These are phyloP conservation scores for Morelia viridis DNA, from an alignment of 2,797 vertebrate genomes.

Conservation along the genomic window DNA sequence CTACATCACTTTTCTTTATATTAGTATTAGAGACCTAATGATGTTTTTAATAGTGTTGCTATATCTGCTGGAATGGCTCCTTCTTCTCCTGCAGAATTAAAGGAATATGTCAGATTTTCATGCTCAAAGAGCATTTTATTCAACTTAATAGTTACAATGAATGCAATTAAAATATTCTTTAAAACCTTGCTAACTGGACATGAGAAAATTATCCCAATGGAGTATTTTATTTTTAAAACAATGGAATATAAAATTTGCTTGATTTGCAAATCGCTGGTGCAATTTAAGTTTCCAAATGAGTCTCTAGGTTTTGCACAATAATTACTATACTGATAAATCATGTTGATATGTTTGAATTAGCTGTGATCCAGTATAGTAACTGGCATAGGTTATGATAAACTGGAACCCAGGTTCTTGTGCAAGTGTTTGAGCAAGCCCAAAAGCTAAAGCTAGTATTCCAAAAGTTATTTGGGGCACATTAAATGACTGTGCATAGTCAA, in stretches of 20 bases:
- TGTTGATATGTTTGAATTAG: not conserved
- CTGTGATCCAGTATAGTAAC: not conserved
- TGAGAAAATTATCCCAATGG: not conserved
- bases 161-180: not conserved
- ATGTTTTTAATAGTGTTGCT: slow-evolving; percentile 89
- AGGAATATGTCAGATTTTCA: slow-evolving; percentile 1
- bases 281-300: not conserved
- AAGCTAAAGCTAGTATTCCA: not conserved
- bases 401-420: no score
- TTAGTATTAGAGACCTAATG: slow-evolving; percentile 85
- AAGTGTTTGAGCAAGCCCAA: not conserved
- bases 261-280: not conserved
- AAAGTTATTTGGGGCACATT: not conserved
- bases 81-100: slow-evolving; percentile 78
- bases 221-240: not conserved
- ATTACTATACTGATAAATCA: no score
- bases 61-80: slow-evolving; percentile 89
- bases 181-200: not conserved
- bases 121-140: slow-evolving; percentile 17
- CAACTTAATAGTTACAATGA: rapidly evolving
- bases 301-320: not conserved
- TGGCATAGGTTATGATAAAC: not conserved
- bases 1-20: slow-evolving; percentile 29
- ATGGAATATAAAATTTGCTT: not conserved
- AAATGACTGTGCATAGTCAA: not conserved